Percentiles rank a stretch among this genome's conserved stretches.
Conservation (phyloP, 1,140 invertebrate genomes). For the Piezodorus guildinii region DNA sequence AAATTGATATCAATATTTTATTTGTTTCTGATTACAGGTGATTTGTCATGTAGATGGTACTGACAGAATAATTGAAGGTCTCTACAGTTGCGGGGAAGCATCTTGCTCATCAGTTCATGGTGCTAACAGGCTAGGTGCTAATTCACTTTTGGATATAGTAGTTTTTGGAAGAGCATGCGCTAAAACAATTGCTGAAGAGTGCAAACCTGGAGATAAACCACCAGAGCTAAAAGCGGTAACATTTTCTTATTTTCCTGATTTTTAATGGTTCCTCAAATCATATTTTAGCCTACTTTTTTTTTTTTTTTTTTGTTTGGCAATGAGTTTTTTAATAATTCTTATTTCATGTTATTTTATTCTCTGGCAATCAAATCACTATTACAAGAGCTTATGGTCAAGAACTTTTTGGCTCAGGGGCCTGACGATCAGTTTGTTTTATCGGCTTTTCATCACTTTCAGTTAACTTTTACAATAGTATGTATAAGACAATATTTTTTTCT, state of each 20-base stretch:
- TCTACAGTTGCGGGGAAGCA: slow-evolving; percentile 61
- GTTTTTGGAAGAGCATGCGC: slow-evolving; percentile 96
- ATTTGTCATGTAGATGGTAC: slow-evolving; percentile 40
- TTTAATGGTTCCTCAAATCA: background rate
- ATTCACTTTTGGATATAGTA: slow-evolving; percentile 93
- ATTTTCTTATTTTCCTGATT: background rate
- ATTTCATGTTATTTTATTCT: too few species aligned
- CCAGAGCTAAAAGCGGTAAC: slow-evolving; percentile 55
- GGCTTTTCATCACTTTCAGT: too few species aligned
- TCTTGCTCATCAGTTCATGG: slow-evolving; percentile 86
- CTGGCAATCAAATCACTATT: too few species aligned
- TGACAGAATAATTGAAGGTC: slow-evolving; percentile 58
- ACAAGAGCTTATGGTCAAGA: too few species aligned
- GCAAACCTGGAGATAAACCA: slow-evolving; percentile 72
- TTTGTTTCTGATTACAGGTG: slow-evolving; percentile 32
- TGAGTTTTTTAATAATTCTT: too few species aligned
- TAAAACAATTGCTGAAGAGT: slow-evolving; percentile 71
- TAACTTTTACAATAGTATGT: too few species aligned
- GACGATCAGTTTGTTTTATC: too few species aligned
- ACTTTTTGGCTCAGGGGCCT: too few species aligned
- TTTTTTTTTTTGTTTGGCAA: too few species aligned
- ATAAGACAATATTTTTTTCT: too few species aligned
- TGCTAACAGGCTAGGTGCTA: slow-evolving; percentile 93
- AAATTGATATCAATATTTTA: background rate
- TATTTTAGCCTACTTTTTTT: background rate